Conservation (phyloP, 2,888 invertebrate species). For the Dicroscelio sp. region DNA sequence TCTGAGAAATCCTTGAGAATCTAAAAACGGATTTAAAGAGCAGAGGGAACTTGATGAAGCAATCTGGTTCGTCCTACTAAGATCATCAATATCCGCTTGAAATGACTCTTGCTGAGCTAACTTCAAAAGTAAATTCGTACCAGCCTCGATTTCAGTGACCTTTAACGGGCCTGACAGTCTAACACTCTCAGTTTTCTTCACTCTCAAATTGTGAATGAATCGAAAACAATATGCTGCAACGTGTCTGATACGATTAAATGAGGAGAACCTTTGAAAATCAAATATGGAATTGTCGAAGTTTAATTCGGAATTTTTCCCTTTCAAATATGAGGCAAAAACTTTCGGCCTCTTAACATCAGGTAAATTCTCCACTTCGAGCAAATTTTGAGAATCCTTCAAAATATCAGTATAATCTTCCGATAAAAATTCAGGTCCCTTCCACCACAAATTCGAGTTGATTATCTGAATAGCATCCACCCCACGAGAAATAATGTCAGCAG, state of each 20-base stretch:
- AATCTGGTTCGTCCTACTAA: no score
- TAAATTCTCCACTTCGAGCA: neutral
- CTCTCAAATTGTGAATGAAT: conserved; percentile 34
- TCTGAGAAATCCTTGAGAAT: conserved; percentile 23
- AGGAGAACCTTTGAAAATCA: neutral
- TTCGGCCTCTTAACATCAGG: neutral
- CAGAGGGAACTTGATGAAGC: no score
- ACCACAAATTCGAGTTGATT: no score
- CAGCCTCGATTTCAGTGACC: neutral
- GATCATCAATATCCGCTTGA: no score
- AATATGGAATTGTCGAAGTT: neutral
- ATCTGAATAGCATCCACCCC: conserved; percentile 10
- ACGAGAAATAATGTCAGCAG: conserved; percentile 17
- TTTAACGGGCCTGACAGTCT: neutral
- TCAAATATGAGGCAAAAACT: neutral
- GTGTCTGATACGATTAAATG: conserved; percentile 10
- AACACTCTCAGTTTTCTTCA: conserved; percentile 32
- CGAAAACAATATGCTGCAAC: neutral
- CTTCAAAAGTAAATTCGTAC: neutral
- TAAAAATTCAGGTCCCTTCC: conserved; percentile 3
- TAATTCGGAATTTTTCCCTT: neutral
- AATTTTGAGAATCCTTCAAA: neutral
- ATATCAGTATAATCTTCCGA: conserved; percentile 6
- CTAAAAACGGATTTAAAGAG: conserved; percentile 21
- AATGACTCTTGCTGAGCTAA: neutral